phyloP scores from a whole-genome alignment of 2,888 invertebrate genomes.

The Lissonota sp. region DNA sequence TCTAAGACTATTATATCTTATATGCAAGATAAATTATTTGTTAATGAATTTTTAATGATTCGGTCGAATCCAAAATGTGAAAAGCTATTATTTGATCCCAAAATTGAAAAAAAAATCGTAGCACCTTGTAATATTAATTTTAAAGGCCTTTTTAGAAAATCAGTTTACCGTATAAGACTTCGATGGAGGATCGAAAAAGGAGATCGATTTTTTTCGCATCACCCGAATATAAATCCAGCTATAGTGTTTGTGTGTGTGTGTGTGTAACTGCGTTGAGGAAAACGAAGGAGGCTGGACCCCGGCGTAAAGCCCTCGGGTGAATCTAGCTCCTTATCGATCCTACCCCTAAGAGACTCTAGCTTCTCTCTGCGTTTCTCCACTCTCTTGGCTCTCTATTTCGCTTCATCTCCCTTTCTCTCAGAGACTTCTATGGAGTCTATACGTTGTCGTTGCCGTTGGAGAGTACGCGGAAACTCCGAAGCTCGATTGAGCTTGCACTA shows the following conservation, averaged over 20 bases:
- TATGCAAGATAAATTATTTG: no score
- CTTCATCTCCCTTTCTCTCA: conserved; percentile 18
- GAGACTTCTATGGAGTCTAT: neutral
- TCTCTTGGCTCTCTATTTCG: conserved; percentile 22
- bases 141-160: no score
- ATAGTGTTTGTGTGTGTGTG: neutral
- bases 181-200: no score
- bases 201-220: no score
- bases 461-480: conserved; percentile 50
- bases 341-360: conserved; percentile 79
- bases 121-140: no score
- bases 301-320: conserved; percentile 80
- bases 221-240: no score
- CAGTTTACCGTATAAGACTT: no score
- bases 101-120: no score
- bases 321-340: conserved; percentile 83
- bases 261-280: conserved; percentile 57
- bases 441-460: conserved; percentile 41
- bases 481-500: conserved; percentile 56
- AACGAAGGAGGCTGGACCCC: conserved; percentile 78
- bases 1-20: no score
- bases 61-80: no score
- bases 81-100: no score
- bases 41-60: no score
- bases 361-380: conserved; percentile 42